Percentiles rank a stretch among this genome's conserved stretches.
phyloP scores from a whole-genome alignment of 2,113 vertebrate species.

The Mirza zaza region DNA sequence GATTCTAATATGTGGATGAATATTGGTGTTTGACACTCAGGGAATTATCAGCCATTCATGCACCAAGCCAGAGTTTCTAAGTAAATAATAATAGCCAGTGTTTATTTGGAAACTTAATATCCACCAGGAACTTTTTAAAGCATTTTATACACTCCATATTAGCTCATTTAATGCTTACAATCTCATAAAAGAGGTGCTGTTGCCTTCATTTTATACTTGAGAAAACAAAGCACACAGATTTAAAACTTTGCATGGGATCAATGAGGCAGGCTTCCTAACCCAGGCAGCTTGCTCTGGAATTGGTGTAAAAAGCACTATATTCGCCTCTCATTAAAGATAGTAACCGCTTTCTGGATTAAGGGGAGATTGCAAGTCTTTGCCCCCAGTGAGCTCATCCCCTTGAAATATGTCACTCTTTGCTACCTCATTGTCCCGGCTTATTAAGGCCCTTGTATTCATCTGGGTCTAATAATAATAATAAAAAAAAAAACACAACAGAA shows the following conservation, averaged over 20 bases:
- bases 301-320: neutral
- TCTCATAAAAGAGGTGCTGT: neutral
- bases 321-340: neutral
- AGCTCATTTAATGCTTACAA: conserved; percentile 20
- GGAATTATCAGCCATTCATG: neutral
- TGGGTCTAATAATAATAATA: neutral
- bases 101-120: neutral
- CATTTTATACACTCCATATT: neutral
- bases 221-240: neutral
- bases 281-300: neutral
- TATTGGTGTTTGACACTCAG: neutral
- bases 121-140: neutral
- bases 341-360: neutral
- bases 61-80: neutral
- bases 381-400: neutral
- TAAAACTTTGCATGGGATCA: neutral
- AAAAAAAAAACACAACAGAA: no score
- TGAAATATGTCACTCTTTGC: neutral
- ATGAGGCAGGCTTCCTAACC: neutral
- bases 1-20: neutral
- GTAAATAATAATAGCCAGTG: neutral
- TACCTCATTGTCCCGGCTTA: neutral
- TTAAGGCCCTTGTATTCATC: neutral
- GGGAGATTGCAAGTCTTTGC: neutral
- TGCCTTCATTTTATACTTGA: neutral